Percentiles rank a stretch among this genome's conserved stretches.
phyloP scores from a whole-genome alignment of 92 coral and sea anemone genomes.

The Palythoa grandis region DNA sequence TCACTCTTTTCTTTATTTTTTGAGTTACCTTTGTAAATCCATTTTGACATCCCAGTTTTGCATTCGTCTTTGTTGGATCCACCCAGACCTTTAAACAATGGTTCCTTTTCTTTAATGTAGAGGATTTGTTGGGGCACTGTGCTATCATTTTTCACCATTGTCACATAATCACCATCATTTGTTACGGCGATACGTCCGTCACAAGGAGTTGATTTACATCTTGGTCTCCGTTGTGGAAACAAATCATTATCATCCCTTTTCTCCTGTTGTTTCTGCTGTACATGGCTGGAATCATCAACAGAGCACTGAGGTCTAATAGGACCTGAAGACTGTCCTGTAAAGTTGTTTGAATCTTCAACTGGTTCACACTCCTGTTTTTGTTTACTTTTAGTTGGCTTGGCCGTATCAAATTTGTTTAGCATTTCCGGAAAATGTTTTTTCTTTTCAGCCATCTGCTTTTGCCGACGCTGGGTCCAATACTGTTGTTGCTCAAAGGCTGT shows the following conservation, averaged over 20 bases:
- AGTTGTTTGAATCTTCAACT: not conserved
- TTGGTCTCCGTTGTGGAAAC: conserved; percentile 7
- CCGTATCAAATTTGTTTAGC: conserved; percentile 17
- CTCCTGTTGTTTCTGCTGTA: not conserved
- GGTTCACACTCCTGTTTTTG: not conserved
- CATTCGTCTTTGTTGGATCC: not conserved
- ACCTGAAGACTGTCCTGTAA: not conserved
- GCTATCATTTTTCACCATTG: conserved; percentile 16
- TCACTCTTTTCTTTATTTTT: not conserved
- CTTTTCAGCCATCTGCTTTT: conserved; percentile 29
- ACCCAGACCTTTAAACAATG: conserved; percentile 8
- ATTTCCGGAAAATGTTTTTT: conserved; percentile 9
- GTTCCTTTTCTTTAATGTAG: conserved; percentile 34
- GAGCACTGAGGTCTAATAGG: not conserved
- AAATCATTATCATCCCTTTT: not conserved
- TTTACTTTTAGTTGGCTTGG: not conserved
- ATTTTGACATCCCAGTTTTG: conserved; percentile 44
- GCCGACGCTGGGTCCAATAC: conserved; percentile 44
- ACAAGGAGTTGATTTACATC: conserved; percentile 39
- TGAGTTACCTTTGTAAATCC: conserved; percentile 43
- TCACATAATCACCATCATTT: conserved; percentile 28
- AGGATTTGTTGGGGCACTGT: conserved; percentile 24
- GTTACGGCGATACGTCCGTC: conserved; percentile 3
- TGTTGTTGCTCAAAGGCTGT: conserved; percentile 42
- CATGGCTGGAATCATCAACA: not conserved